Base-by-base conservation (phyloP, 2,113 vertebrate genomes). In the rabbit (Oryctolagus cuniculus) region DNA sequence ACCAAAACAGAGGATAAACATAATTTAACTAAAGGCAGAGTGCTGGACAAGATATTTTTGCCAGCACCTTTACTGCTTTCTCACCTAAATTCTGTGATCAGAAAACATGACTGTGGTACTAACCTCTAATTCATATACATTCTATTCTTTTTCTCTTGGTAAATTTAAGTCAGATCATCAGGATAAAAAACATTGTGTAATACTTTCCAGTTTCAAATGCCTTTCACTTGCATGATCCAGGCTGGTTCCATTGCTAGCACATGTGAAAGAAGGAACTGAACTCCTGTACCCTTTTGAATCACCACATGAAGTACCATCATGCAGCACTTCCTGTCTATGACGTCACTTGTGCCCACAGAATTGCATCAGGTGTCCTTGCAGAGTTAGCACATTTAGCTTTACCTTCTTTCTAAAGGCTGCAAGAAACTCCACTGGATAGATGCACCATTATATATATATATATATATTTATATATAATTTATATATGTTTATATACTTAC, bases 121-220 rank as follows among this genome's bases (percentile, higher is more conserved):
- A 73, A 89, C 2, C 66, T 83, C 82, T 90, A 95, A 66, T 91
- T 93, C 27, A 19, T 79, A 10, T 17, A 72, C 74, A 78, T 64
- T 44, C 38, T 80, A n/a, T 81, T 24, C 22, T 93, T 95, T 92
- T 77, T 88, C 16, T 92, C 94, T 89, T 67, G 66, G 49, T 83
- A 85, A 87, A 27, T 81, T 84, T 85, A 87, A 34, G 61, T 58
- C 44, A 92, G 31, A 79, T 74, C 63, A 74, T 58, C 61, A 27
- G 38, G 36, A 80, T 88, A 61, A 90, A 79, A 91, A 94, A 86
- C 51, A 74, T 34, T 79, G 24, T 55, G 16, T 70, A 86, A 12
- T 74, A 85, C 58, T 88, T 85, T 36, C 53, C 0, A 67, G 25
- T 89, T 64, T 89, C 58, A 90, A 63, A 87, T 73, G 61, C 13